Conservation (phyloP, 2,888 invertebrate species). For the Drosophila meridiana region DNA sequence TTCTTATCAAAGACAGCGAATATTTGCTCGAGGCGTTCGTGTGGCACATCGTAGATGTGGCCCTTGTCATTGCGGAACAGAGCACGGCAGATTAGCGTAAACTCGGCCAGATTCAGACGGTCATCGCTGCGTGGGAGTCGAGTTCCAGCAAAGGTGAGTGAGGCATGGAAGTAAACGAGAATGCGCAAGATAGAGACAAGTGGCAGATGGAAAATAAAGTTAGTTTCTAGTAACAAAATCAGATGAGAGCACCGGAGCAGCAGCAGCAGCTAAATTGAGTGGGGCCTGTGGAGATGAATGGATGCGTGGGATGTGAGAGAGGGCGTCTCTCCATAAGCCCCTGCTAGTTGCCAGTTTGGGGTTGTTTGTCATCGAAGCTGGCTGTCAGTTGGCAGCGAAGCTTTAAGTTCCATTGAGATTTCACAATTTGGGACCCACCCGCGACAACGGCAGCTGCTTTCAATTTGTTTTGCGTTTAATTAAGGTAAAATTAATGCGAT, state of each 20-base stretch:
- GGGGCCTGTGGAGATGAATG: neutral
- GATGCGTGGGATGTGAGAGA: neutral
- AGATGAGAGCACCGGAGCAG: conserved; percentile 17
- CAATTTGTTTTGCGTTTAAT: conserved; percentile 57
- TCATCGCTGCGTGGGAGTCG: conserved; percentile 88
- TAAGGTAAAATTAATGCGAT: conserved; percentile 64
- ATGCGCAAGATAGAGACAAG: neutral
- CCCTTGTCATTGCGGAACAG: conserved; percentile 94
- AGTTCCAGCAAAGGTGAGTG: conserved; percentile 47
- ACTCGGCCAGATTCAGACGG: conserved; percentile 91
- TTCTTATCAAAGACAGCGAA: conserved; percentile 93
- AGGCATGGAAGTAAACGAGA: conserved; percentile 60
- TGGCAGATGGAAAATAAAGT: conserved; percentile 48
- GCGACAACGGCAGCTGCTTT: conserved; percentile 44
- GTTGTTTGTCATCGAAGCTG: conserved; percentile 42
- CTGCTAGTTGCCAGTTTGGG: conserved; percentile 32
- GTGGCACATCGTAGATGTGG: conserved; percentile 91
- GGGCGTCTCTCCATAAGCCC: conserved; percentile 15
- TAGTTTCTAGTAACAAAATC: conserved; percentile 53
- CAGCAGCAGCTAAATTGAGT: conserved; percentile 1
- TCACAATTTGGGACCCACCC: conserved; percentile 29
- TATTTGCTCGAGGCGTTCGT: conserved; percentile 90
- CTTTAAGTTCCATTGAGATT: conserved; percentile 54
- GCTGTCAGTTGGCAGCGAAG: conserved; percentile 8
- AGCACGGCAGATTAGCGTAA: conserved; percentile 92